These are phyloP conservation scores for Rhea pennata DNA, from an alignment of 2,113 vertebrate genomes.

Conservation along the genomic window DNA sequence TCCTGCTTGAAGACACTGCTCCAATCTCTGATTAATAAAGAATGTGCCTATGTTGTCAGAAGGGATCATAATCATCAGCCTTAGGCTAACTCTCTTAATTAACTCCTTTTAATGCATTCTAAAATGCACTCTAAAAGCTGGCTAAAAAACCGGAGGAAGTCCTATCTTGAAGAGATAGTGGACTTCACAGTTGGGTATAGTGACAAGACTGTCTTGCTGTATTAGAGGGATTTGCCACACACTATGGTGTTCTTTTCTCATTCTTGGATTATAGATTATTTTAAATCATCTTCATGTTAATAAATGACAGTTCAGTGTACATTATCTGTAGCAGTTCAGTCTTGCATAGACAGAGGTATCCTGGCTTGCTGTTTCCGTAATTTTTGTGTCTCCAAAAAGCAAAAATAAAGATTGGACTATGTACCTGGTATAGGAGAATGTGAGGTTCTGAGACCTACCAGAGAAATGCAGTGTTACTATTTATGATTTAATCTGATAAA, in stretches of 20 bases:
- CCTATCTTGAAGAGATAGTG: neutral
- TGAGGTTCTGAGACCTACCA: neutral
- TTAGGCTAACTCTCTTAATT: slow-evolving; percentile 54
- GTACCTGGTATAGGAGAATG: neutral
- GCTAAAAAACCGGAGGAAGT: slow-evolving; percentile 12
- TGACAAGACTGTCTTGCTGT: slow-evolving; percentile 21
- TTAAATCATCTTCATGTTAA: slow-evolving; percentile 48
- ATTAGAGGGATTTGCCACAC: slow-evolving; percentile 42
- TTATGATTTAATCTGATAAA: slow-evolving; percentile 30
- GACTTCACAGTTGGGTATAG: neutral
- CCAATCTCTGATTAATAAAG: neutral
- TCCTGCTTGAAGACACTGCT: neutral
- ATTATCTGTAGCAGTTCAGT: neutral
- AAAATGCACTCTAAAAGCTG: neutral
- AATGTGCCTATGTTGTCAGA: neutral
- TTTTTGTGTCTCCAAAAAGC: neutral
- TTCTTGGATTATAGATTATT: slow-evolving; percentile 51
- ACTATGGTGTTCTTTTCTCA: slow-evolving; percentile 3
- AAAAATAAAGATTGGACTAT: neutral
- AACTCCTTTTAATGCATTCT: slow-evolving; percentile 33
- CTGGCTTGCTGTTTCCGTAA: neutral
- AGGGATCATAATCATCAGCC: neutral
- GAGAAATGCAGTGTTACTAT: neutral
- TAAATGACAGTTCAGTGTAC: slow-evolving; percentile 4
- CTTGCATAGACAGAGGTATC: neutral